A percentile compares a stretch with the other conserved stretches of the same genome.
These are phyloP conservation scores for Drosophila tsacasi DNA, from an alignment of 1,140 invertebrate species.

Conservation along the genomic window DNA sequence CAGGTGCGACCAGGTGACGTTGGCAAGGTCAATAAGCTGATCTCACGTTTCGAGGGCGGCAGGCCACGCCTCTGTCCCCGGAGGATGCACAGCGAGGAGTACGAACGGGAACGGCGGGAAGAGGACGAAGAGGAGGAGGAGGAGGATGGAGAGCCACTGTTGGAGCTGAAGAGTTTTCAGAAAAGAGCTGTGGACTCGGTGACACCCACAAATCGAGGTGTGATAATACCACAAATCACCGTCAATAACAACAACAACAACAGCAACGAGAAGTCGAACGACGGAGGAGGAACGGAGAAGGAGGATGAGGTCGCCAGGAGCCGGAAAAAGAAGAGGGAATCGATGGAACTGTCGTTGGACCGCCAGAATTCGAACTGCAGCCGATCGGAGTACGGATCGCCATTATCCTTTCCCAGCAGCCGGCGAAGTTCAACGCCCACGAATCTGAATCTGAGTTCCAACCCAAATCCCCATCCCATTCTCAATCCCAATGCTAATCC, in stretches of 20 bases:
- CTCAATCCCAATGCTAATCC: slow-evolving; percentile 12
- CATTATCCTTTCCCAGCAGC: slow-evolving; percentile 54
- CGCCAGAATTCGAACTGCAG: slow-evolving; percentile 72
- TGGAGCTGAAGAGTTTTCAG: slow-evolving; percentile 3
- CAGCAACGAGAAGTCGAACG: slow-evolving; percentile 2
- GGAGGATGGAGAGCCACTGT: neutral
- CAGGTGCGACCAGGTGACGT: slow-evolving; percentile 71
- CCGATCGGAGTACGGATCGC: slow-evolving; percentile 68
- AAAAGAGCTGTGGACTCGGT: slow-evolving; percentile 13
- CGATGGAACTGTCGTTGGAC: slow-evolving; percentile 38
- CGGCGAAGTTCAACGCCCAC: slow-evolving; percentile 59
- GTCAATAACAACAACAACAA: slow-evolving; percentile 36
- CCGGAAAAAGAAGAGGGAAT: slow-evolving; percentile 11
- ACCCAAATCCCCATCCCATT: neutral
- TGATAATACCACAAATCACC: slow-evolving; percentile 63
- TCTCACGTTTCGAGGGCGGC: slow-evolving; percentile 73
- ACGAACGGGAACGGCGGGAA: slow-evolving; percentile 10
- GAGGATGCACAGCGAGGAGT: slow-evolving; percentile 67
- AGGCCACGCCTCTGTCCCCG: slow-evolving; percentile 55
- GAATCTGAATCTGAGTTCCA: slow-evolving; percentile 15
- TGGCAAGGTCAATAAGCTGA: slow-evolving; percentile 81
- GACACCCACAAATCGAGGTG: slow-evolving; percentile 51
- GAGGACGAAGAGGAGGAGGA: neutral
- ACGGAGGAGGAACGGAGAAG: neutral
- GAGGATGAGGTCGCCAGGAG: neutral